Conservation (phyloP, 1,140 invertebrate genomes). For the Tyrophagus putrescentiae region DNA sequence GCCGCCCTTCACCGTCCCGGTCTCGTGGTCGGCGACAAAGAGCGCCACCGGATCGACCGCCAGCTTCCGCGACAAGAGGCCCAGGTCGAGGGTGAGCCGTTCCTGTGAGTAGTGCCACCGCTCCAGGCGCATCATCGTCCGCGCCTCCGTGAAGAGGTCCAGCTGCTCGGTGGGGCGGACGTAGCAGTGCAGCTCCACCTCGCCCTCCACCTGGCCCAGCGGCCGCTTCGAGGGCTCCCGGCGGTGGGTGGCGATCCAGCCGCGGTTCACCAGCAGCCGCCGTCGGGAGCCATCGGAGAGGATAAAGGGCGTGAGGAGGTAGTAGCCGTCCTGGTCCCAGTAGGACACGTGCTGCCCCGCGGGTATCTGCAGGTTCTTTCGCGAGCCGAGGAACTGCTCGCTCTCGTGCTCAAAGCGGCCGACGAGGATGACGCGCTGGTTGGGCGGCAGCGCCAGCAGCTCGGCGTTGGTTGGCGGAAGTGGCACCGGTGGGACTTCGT, state of each 20-base stretch:
- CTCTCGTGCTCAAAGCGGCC: constrained; percentile 8
- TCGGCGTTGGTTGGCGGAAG: too few species aligned
- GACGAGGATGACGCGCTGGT: not conserved
- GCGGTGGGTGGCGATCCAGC: constrained; percentile 60
- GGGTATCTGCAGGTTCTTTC: not conserved
- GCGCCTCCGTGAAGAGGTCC: not conserved
- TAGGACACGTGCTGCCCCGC: not conserved
- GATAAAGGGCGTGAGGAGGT: constrained; percentile 9
- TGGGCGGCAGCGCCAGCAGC: too few species aligned
- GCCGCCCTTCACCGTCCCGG: not conserved
- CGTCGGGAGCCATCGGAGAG: constrained; percentile 23
- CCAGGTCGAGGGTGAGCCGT: not conserved
- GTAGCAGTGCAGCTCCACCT: constrained; percentile 62
- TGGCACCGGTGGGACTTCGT: too few species aligned
- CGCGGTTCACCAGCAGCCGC: constrained; percentile 72
- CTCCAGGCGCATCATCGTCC: not conserved
- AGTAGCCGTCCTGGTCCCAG: not conserved
- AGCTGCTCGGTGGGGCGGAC: constrained; percentile 52
- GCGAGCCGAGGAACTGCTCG: not conserved
- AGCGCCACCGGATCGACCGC: not conserved
- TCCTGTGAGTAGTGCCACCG: not conserved
- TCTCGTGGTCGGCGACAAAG: not conserved
- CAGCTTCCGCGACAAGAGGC: not conserved
- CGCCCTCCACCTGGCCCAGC: constrained; percentile 34
- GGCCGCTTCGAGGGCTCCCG: constrained; percentile 38